Conservation (phyloP, 1,140 invertebrate species). For the Caenorhabditis latens region DNA sequence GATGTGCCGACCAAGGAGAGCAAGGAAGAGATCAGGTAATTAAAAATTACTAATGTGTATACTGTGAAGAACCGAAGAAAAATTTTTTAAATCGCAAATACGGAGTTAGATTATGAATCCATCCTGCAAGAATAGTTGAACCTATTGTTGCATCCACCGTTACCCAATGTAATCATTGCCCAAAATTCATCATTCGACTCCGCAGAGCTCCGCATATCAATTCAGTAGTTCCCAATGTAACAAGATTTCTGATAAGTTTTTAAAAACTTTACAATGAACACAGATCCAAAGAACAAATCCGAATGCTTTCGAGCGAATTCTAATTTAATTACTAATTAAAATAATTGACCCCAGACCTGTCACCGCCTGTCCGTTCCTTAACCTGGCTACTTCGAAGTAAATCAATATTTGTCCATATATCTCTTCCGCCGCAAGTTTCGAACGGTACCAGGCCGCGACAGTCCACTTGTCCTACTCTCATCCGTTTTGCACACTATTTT, state of each 20-base stretch:
- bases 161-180: too few species aligned
- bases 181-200: too few species aligned
- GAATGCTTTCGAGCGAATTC: neutral
- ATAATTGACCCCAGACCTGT: neutral
- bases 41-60: neutral
- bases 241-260: too few species aligned
- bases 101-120: too few species aligned
- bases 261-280: too few species aligned
- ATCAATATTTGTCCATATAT: constrained; percentile 26
- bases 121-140: too few species aligned
- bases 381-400: neutral
- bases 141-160: too few species aligned
- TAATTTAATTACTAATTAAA: neutral
- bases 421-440: neutral
- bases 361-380: neutral
- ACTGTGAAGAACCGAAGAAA: too few species aligned
- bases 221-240: too few species aligned
- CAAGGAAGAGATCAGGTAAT: constrained; percentile 29
- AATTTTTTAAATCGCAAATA: too few species aligned
- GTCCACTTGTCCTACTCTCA: constrained; percentile 37
- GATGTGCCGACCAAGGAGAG: neutral
- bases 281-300: too few species aligned
- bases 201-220: too few species aligned
- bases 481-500: constrained; percentile 6
- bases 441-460: constrained; percentile 46